These are phyloP conservation scores for Mareca penelope DNA, from an alignment of 2,797 vertebrate genomes.

Conservation along the genomic window DNA sequence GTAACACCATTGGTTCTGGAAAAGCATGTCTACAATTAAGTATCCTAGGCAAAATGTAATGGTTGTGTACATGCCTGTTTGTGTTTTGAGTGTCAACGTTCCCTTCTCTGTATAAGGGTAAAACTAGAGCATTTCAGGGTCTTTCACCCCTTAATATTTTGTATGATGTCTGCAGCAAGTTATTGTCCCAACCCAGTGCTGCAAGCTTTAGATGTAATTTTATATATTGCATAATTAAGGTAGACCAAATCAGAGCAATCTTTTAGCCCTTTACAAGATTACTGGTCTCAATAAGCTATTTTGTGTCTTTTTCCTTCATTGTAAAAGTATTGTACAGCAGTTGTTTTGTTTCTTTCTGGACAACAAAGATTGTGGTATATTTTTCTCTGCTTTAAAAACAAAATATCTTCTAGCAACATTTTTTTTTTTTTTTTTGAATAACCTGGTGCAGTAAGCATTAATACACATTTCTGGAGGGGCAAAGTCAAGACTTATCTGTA, in stretches of 20 bases:
- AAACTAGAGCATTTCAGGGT: background rate
- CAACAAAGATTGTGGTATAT: background rate
- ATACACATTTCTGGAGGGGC: background rate
- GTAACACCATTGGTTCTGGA: conserved; percentile 20
- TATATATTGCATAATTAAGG: background rate
- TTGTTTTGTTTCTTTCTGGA: conserved; percentile 2
- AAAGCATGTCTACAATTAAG: conserved; percentile 37
- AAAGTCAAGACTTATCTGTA: background rate
- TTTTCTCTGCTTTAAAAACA: background rate
- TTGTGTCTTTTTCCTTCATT: conserved; percentile 28
- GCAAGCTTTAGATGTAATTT: background rate
- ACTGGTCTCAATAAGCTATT: background rate
- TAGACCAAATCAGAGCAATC: background rate
- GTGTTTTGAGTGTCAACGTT: conserved; percentile 39
- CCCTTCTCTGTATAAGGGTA: background rate
- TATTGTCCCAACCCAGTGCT: background rate
- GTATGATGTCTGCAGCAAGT: conserved; percentile 1
- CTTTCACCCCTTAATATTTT: background rate
- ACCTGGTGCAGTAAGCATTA: background rate
- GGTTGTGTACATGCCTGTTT: conserved; percentile 17
- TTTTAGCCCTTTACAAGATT: background rate
- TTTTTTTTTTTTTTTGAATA: conserved; percentile 19
- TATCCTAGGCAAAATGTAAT: conserved; percentile 21
- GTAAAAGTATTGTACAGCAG: background rate
- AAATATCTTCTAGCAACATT: background rate